phyloP scores from a whole-genome alignment of 2,113 vertebrate species.

The Picathartes gymnocephalus region DNA sequence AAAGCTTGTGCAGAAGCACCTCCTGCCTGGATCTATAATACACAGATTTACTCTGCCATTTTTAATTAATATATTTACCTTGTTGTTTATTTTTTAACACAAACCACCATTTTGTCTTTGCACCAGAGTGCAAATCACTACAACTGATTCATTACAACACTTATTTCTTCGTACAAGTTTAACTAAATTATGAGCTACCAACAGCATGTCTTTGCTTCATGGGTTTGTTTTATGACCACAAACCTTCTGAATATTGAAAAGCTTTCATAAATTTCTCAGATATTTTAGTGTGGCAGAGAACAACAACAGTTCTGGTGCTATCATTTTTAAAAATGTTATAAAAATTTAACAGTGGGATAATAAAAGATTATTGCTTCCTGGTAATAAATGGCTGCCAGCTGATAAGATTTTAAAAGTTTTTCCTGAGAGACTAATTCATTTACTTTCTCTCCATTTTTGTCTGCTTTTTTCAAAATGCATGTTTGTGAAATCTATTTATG shows the following conservation, averaged over 20 bases:
- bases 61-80: background rate
- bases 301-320: conserved; percentile 3
- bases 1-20: background rate
- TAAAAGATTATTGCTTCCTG: conserved; percentile 39
- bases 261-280: conserved; percentile 18
- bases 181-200: conserved; percentile 21
- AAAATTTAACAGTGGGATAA: conserved; percentile 30
- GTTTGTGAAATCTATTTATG: conserved; percentile 17
- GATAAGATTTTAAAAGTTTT: conserved; percentile 22
- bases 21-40: background rate
- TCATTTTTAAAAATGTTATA: conserved; percentile 33
- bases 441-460: conserved; percentile 12
- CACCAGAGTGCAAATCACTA: background rate
- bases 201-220: background rate
- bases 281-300: conserved; percentile 22
- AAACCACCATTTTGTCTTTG: background rate
- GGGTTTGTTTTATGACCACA: conserved; percentile 17
- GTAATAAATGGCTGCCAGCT: conserved; percentile 30
- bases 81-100: background rate
- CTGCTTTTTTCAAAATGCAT: background rate
- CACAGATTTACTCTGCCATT: background rate
- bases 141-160: background rate
- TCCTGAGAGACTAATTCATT: conserved; percentile 34
- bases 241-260: conserved; percentile 20
- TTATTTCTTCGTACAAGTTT: background rate